Evolutionary conservation across 2,888 invertebrate species (phyloP).

Genomic region (Apodemia zela): DNA sequence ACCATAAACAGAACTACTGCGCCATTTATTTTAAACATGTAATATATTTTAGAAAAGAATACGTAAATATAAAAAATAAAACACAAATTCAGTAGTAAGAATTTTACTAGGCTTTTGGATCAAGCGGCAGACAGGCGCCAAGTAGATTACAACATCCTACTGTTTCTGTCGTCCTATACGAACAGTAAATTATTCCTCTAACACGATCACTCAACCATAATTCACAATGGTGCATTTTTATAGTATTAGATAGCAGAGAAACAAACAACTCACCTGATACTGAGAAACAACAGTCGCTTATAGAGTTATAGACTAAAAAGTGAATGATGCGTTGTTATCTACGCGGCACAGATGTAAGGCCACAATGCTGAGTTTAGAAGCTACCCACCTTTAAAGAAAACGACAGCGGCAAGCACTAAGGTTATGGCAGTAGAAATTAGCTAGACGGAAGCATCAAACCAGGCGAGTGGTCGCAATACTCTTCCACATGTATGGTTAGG

Average conservation of each 20-base stretch:
- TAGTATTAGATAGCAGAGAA: no score
- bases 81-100: background rate
- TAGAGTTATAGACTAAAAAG: no score
- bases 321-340: no score
- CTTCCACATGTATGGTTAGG: no score
- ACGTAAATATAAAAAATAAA: background rate
- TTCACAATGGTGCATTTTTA: constrained; percentile 29
- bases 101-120: background rate
- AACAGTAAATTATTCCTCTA: constrained; percentile 46
- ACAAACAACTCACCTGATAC: no score
- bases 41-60: background rate
- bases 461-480: no score
- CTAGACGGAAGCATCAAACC: no score
- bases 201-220: constrained; percentile 42
- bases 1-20: constrained; percentile 13
- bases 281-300: no score
- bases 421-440: no score
- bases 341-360: no score
- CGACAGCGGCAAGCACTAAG: no score
- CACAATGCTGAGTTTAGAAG: background rate
- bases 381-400: background rate
- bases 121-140: constrained; percentile 53
- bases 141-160: constrained; percentile 53
- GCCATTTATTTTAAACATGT: constrained; percentile 21
- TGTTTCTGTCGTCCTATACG: constrained; percentile 55